A percentile compares a stretch with the other conserved stretches of the same genome.
Evolutionary conservation across 2,888 invertebrate genomes (phyloP).

Genomic region (Onchidella celtica): DNA sequence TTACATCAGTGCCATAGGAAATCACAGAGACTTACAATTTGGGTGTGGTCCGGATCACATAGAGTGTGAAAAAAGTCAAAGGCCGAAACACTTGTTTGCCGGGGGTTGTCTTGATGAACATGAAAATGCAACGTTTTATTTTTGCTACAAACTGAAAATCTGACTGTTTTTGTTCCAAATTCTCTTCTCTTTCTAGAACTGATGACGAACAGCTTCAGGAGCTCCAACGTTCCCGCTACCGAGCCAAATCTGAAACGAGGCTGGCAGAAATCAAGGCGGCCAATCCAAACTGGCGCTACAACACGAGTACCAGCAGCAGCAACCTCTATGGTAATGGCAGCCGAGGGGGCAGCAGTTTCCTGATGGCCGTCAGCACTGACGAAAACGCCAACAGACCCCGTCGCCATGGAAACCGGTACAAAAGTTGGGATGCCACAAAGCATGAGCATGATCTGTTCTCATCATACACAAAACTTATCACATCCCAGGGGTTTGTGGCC

Average conservation of each 20-base stretch:
- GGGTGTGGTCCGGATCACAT: too few species aligned
- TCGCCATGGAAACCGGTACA: slow-evolving; percentile 35
- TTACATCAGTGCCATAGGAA: too few species aligned
- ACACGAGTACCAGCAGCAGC: slow-evolving; percentile 14
- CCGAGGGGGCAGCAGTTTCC: not conserved
- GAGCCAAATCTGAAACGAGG: slow-evolving; percentile 55
- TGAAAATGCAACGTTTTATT: too few species aligned
- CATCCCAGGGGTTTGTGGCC: slow-evolving; percentile 69
- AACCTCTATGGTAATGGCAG: not conserved
- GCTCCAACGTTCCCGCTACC: slow-evolving; percentile 26
- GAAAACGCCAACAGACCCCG: slow-evolving; percentile 38
- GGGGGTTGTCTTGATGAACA: too few species aligned
- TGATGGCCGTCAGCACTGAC: not conserved
- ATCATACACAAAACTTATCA: slow-evolving; percentile 72
- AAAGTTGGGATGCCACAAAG: slow-evolving; percentile 53
- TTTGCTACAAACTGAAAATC: too few species aligned
- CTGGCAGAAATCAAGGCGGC: slow-evolving; percentile 33
- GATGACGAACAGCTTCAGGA: slow-evolving; percentile 63
- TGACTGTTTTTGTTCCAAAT: not conserved
- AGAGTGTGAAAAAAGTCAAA: not conserved
- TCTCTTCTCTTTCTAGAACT: slow-evolving; percentile 59
- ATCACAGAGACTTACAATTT: too few species aligned
- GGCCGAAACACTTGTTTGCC: too few species aligned
- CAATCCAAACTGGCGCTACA: not conserved
- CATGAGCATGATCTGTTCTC: slow-evolving; percentile 63